Conservation (phyloP, 2,888 invertebrate species). For the Yponomeuta cagnagella region DNA sequence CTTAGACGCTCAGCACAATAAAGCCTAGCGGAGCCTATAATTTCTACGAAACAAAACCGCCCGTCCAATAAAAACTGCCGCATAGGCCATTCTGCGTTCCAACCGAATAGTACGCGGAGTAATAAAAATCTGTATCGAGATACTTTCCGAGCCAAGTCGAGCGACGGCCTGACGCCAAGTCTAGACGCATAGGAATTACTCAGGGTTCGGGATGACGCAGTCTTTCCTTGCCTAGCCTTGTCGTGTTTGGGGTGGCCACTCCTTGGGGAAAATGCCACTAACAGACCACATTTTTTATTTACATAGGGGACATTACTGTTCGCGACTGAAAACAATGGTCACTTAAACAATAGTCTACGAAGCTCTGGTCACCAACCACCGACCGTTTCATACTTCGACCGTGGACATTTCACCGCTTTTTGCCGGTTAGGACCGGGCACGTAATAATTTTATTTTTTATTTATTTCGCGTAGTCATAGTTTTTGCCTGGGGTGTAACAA, state of each 20-base stretch:
- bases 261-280: no score
- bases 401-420: no score
- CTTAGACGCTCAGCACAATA: neutral
- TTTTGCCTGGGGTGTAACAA: no score
- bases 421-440: no score
- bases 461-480: no score
- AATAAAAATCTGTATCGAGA: slow-evolving; percentile 1
- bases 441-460: no score
- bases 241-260: neutral
- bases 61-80: neutral
- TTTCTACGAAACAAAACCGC: neutral
- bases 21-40: neutral
- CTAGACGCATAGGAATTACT: slow-evolving; percentile 70
- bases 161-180: slow-evolving; percentile 64
- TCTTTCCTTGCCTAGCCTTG: slow-evolving; percentile 2
- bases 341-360: no score
- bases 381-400: no score
- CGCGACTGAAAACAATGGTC: no score
- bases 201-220: slow-evolving; percentile 20
- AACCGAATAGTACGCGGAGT: neutral
- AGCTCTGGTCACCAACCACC: no score
- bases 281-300: no score
- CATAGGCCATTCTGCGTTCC: neutral
- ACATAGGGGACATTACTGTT: no score
- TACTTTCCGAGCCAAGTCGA: neutral